Percentiles rank a stretch among this genome's conserved stretches.
phyloP scores from a whole-genome alignment of 2,888 invertebrate genomes.

The Polietes domitor region DNA sequence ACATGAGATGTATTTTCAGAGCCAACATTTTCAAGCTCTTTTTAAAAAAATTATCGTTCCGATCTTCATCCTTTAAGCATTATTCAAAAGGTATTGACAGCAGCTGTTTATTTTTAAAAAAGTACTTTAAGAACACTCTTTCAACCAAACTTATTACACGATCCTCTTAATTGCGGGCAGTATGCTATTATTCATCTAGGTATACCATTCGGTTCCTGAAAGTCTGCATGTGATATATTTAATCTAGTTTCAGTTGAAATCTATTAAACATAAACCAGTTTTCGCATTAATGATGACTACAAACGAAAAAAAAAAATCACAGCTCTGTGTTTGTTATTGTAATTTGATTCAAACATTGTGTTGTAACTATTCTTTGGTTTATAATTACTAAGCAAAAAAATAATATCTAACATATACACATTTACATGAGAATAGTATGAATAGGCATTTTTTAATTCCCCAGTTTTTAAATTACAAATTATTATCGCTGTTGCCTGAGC shows the following conservation, averaged over 20 bases:
- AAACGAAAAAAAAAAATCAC: background rate
- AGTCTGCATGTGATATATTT: background rate
- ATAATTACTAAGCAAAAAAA: constrained; percentile 10
- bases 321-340: background rate
- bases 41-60: no score
- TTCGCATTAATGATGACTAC: background rate
- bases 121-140: no score
- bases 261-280: constrained; percentile 15
- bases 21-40: no score
- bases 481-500: no score
- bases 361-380: constrained; percentile 3
- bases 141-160: background rate
- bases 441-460: background rate
- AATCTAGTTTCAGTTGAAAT: background rate
- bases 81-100: no score
- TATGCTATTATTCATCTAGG: background rate
- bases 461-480: no score
- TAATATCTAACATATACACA: background rate
- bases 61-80: no score
- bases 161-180: background rate
- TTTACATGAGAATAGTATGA: background rate
- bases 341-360: background rate
- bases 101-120: no score
- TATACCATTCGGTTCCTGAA: background rate
- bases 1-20: no score